Conservation (phyloP, 2,113 vertebrate genomes). For the Tamias sibiricus region DNA sequence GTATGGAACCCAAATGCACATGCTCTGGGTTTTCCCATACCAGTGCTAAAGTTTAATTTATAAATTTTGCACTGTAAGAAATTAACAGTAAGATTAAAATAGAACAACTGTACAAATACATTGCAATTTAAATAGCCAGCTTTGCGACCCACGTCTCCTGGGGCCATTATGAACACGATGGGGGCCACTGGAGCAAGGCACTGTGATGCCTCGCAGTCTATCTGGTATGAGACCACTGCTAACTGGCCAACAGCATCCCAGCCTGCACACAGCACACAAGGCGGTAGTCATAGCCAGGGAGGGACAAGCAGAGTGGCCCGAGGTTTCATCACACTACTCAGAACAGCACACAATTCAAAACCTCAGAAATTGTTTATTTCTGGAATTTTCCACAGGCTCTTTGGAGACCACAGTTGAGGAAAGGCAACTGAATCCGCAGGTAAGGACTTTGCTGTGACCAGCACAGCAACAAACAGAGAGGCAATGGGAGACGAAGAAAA, state of each 20-base stretch:
- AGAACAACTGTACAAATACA: too few relatives aligned
- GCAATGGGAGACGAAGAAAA: too few relatives aligned
- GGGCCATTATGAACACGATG: background rate
- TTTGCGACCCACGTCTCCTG: too few relatives aligned
- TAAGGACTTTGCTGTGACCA: background rate
- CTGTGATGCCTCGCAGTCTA: background rate
- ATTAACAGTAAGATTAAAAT: background rate
- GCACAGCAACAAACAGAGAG: too few relatives aligned
- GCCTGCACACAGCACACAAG: too few relatives aligned
- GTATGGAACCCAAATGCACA: background rate
- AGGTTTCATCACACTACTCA: too few relatives aligned
- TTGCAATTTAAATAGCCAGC: too few relatives aligned
- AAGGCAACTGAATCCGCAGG: too few relatives aligned
- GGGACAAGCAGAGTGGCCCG: too few relatives aligned
- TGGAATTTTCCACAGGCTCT: background rate
- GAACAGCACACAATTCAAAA: background rate
- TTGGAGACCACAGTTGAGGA: background rate
- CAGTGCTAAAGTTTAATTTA: background rate
- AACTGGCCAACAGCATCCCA: background rate
- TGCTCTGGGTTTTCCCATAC: too few relatives aligned
- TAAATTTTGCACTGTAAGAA: too few relatives aligned
- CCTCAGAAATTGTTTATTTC: background rate
- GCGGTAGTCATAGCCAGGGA: too few relatives aligned
- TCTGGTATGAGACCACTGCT: background rate
- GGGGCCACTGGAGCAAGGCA: background rate